These are phyloP conservation scores for Cheilosia vulpina DNA, from an alignment of 2,888 invertebrate species.

Conservation along the genomic window DNA sequence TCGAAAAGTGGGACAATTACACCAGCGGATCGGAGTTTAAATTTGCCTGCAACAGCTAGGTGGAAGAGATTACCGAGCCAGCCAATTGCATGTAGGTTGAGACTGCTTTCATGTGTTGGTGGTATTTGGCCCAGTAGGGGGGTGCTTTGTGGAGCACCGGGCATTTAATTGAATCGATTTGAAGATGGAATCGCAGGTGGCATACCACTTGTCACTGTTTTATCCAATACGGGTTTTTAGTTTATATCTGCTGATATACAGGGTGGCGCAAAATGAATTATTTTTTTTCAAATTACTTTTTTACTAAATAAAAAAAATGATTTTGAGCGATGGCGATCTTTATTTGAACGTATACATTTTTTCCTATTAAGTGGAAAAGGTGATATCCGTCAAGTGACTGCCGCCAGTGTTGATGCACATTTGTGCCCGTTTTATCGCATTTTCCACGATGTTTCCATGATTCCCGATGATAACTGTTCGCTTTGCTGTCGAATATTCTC, in stretches of 20 bases:
- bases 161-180: conserved; percentile 31
- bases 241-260: background rate
- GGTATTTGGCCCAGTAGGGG: background rate
- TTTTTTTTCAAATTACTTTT: no score
- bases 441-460: no score
- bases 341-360: no score
- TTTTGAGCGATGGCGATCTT: no score
- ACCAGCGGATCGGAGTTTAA: conserved; percentile 45
- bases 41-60: conserved; percentile 45
- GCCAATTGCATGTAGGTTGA: background rate
- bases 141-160: background rate
- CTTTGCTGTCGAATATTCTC: no score
- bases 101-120: background rate
- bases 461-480: no score
- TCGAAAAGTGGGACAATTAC: conserved; percentile 58
- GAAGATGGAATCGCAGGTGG: background rate
- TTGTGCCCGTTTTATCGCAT: no score
- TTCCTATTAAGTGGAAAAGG: no score
- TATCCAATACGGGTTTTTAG: background rate
- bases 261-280: no score
- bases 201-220: background rate
- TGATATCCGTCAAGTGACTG: no score
- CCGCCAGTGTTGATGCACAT: no score
- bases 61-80: conserved; percentile 23
- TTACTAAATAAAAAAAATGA: no score